Base-by-base conservation (phyloP, 37 sponge, comb jelly and placozoan genomes). In the Dysidea cf. avara region DNA sequence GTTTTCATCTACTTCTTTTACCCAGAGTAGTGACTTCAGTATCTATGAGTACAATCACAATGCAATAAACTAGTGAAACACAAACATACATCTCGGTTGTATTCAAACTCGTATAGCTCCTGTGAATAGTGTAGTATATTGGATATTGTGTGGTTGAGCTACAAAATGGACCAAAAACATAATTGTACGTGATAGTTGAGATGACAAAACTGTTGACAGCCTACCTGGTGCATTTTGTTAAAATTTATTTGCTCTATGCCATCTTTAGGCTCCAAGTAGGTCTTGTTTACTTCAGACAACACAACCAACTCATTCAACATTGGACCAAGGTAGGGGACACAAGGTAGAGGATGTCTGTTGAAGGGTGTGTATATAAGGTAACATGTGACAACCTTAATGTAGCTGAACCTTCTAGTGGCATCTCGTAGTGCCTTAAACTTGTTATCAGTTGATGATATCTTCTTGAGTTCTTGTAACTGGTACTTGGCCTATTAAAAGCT, bases 311-410 rank as follows among this genome's bases (percentile, higher is more conserved):
- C 86, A 34, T 61, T 85, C 32, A 85, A 67, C 20, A 68, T 62
- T 26, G 66, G 72, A 4, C 78, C 86, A 7, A 85, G 53, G 52
- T 85, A 85, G 1, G 86, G 86, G 7, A 85, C 75, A 25, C 58
- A 31, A 2, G 86, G 86, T 38, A 74, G 62, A 0, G 28, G 11
- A 2, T 79, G 80, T 31, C 79, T 78, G 60, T 24, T 22, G 46
- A 5, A 26, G 14, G 48, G n/a, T n/a, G 28, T n/a, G 17, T 18
- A 22, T 29, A 33, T 49, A 7, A 20, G 17, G 26, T 31, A n/a
- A 36, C 13, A 12, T n/a, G 13, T 12, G 22, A 12, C 29, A 13
- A 13, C 20, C 84, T 75, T 28, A 18, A 43, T 43, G 9, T 12
- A 32, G 12, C 50, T 38, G 66, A 36, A 67, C 79, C 40, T 85